These are phyloP conservation scores for Stichodactyla mertensii DNA, from an alignment of 64 coral and sea anemone genomes.

Conservation along the genomic window DNA sequence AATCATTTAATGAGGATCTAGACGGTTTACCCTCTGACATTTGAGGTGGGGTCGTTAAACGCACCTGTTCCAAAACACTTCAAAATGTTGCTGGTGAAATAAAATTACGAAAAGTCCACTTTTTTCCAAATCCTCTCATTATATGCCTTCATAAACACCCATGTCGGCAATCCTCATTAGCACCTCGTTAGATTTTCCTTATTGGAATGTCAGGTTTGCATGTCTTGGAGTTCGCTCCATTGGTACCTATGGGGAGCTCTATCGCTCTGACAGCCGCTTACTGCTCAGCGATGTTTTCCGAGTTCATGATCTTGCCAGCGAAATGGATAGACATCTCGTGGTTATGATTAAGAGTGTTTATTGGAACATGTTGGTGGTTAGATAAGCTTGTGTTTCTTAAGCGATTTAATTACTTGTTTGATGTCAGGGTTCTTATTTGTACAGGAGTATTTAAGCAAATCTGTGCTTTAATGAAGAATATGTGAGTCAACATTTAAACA, in stretches of 20 bases:
- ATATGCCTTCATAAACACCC: neutral
- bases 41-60: constrained; percentile 1
- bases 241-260: neutral
- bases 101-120: constrained; percentile 6
- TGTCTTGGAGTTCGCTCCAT: neutral
- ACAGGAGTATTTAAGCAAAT: neutral
- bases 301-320: neutral
- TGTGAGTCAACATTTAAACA: neutral
- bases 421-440: neutral
- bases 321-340: neutral
- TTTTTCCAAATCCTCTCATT: neutral
- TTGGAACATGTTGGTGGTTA: neutral
- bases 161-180: neutral
- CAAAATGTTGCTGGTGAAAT: constrained; percentile 4
- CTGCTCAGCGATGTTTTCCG: neutral
- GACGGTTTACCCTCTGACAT: constrained; percentile 11
- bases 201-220: neutral
- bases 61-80: neutral
- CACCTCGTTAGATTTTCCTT: neutral
- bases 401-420: constrained; percentile 5
- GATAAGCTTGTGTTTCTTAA: too few relatives aligned
- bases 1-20: neutral
- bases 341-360: neutral
- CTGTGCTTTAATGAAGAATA: neutral
- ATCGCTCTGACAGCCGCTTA: neutral